Evolutionary conservation across 2,113 vertebrate species (phyloP), one percentile per base, ranked within the genome.

Genomic region (Xiphophorus hellerii): DNA sequence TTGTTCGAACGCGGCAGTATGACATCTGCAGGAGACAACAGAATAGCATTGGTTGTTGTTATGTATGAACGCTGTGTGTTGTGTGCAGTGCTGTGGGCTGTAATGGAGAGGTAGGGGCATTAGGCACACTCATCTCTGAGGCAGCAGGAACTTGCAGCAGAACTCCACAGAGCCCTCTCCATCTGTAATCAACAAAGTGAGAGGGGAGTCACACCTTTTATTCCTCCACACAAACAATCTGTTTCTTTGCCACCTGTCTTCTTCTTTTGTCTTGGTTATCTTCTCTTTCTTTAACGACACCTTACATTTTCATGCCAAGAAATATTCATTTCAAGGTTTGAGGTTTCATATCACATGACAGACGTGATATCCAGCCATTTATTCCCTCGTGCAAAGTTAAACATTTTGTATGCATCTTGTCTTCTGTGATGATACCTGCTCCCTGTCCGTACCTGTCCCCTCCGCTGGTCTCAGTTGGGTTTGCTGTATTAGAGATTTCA

Each of bases 151-250:
- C 88, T 90, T 91, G 89, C 83, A 71, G 87, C 83, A 83, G 71
- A 89, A 86, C 88, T 92, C 91, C 85, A 70, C 83, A 71, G 90
- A 92, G 91, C 84, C 91, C 83, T 89, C 88, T 91, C 81, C 68
- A 69, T 78, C 89, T 82, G 87, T 93, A 93, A 93, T 93, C 87
- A 92, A 83, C n/a, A 0, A 71, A 88, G 87, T 37, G 85, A 84
- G 79, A 84, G 76, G 86, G 84, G 82, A 92, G 92, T 92, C 92
- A 93, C 92, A 90, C 79, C 82, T 84, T 81, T 88, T 87, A 76
- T 71, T 66, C 76, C 62, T 87, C 87, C 83, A 60, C 90, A 79
- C 86, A 91, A 92, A 92, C 89, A 86, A 75, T 86, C 67, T 30
- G 69, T 73, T 72, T 37, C 74, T 80, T 79, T 64, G 62, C 39